Base-by-base conservation (phyloP, 2,888 invertebrate species). In the Pediacus dermestoides region DNA sequence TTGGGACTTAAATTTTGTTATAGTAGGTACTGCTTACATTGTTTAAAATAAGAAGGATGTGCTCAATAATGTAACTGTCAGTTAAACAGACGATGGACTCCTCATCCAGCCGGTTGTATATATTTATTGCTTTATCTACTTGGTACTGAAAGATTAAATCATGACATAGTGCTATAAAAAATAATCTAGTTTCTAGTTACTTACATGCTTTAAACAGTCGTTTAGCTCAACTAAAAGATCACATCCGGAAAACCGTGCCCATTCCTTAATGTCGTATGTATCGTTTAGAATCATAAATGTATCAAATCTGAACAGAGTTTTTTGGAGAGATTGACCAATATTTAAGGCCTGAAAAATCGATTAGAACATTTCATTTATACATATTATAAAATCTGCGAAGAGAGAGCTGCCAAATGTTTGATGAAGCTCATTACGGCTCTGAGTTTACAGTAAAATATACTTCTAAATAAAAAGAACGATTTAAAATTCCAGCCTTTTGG, bases 191-290 rank as follows among this genome's bases (percentile, higher is more conserved):
- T n/a, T 7, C 6, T 18, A 18, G 3, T 7, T 7, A 45, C 61
- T 54, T 58, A 73, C 73, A 52, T 66, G 56, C 49, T 61, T 57
- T 25, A 75, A 55, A 43, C 61, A 58, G 8, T 47, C 55, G 31
- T 61, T 63, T 32, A 71, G 63, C 50, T 70, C 66, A 7, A 66
- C 53, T 25, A 72, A 55, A 14, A 72, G 60, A 55, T 72, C 59
- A 4, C 63, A 60, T 9, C 54, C 53, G 2, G 60, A 66, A 60
- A 75, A 75, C 44, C 55, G 50, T 3, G 59, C 51, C 75, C 74
- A 75, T 18, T 67, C 58, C 18, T 62, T 57, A 21, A 64, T 55
- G 32, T 55, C 52, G 26, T 57, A 48, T 6, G 57, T 39, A 25
- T 49, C 30, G n/a, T 39, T 44, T 30, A 58, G 48, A 26, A 39